Evolutionary conservation across 53 echinoderm and acorn worm genomes (phyloP).

Genomic region (Apostichopus leukothele): DNA sequence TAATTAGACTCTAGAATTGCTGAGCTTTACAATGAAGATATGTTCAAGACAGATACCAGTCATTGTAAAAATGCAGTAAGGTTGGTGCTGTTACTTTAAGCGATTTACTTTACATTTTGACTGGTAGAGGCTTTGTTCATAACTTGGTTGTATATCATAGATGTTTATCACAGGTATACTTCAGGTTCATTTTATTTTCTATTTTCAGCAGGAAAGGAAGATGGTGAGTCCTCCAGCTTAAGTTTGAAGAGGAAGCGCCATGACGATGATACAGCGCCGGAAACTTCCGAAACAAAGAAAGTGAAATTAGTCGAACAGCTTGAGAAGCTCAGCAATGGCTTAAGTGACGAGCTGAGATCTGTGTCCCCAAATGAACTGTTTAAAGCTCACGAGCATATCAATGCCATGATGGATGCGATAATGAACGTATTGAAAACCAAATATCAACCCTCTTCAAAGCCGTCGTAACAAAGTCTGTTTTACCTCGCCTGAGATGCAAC

Average conservation of each 20-base stretch:
- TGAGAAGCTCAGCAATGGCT: constrained; percentile 59
- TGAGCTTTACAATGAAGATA: too few species aligned
- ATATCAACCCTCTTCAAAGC: constrained; percentile 61
- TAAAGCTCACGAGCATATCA: constrained; percentile 87
- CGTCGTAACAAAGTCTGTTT: not conserved
- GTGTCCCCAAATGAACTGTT: constrained; percentile 74
- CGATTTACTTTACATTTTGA: too few species aligned
- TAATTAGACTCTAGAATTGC: too few species aligned
- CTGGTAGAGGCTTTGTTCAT: too few species aligned
- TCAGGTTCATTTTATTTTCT: not conserved
- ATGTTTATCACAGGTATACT: too few species aligned
- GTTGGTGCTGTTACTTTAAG: too few species aligned
- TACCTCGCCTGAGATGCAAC: not conserved
- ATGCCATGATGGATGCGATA: constrained; percentile 76
- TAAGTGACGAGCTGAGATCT: constrained; percentile 58
- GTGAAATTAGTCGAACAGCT: constrained; percentile 61
- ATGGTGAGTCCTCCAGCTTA: constrained; percentile 2
- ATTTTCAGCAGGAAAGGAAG: not conserved
- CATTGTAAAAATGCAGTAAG: too few species aligned
- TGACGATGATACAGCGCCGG: constrained; percentile 5
- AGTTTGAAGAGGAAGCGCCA: constrained; percentile 48
- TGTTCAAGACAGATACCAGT: too few species aligned
- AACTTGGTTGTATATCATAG: too few species aligned
- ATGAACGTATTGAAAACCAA: constrained; percentile 82
- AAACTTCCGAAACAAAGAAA: constrained; percentile 57